These are phyloP conservation scores for Pangasius djambal DNA, from an alignment of 2,797 vertebrate species.

Conservation along the genomic window DNA sequence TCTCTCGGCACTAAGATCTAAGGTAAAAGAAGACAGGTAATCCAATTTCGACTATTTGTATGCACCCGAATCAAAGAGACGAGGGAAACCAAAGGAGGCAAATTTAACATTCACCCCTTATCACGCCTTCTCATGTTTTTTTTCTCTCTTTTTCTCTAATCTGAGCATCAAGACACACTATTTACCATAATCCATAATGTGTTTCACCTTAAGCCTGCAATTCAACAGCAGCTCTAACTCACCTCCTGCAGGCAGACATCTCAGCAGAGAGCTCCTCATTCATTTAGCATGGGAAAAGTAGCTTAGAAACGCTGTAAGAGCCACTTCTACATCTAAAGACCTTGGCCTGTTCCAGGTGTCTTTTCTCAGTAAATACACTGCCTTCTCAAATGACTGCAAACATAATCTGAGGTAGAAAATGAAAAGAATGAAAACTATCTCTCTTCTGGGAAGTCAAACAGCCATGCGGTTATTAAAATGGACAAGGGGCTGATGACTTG, in stretches of 20 bases:
- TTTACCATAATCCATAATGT: slow-evolving; percentile 49
- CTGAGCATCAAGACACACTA: slow-evolving; percentile 35
- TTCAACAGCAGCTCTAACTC: slow-evolving; percentile 35
- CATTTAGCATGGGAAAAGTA: slow-evolving; percentile 29
- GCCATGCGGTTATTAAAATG: background rate
- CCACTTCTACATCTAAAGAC: slow-evolving; percentile 9
- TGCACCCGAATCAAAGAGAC: background rate
- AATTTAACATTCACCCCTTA: slow-evolving; percentile 26
- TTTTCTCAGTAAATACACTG: slow-evolving; percentile 14
- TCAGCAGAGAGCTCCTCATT: background rate
- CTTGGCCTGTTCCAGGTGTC: slow-evolving; percentile 12
- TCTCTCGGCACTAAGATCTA: background rate
- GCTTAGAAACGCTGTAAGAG: background rate
- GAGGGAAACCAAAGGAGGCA: background rate
- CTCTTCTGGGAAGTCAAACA: slow-evolving; percentile 29
- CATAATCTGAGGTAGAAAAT: slow-evolving; percentile 15
- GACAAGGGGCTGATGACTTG: slow-evolving; percentile 28
- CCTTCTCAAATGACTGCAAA: slow-evolving; percentile 14
- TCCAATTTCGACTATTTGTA: background rate
- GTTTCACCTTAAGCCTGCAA: slow-evolving; percentile 39
- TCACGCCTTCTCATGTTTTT: background rate
- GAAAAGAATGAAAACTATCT: background rate
- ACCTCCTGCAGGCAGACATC: slow-evolving; percentile 30
- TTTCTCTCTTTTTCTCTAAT: slow-evolving; percentile 17
- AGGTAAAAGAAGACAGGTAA: background rate